Conservation (phyloP, 2,888 invertebrate species). For the Nephrotoma flavescens region DNA sequence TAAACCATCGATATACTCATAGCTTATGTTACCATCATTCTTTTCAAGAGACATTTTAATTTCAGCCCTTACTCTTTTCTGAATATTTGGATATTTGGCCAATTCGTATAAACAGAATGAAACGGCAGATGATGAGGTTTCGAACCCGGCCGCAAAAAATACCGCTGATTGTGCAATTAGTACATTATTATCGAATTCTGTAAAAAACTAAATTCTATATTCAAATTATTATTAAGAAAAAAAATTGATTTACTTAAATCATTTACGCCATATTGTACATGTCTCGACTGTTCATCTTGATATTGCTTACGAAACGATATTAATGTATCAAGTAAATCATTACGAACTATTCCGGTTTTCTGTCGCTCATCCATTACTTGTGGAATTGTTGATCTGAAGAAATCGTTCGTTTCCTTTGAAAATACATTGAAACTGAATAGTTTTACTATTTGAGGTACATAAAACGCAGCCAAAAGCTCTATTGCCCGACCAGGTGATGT, state of each 20-base stretch:
- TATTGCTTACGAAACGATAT: neutral
- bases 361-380: conserved; percentile 31
- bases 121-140: conserved; percentile 25
- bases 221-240: neutral
- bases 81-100: conserved; percentile 23
- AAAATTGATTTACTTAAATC: neutral
- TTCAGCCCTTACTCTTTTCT: conserved; percentile 30
- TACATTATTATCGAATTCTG: conserved; percentile 19
- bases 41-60: conserved; percentile 25
- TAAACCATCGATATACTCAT: conserved; percentile 29
- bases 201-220: too few relatives aligned
- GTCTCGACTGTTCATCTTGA: neutral
- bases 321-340: conserved; percentile 34
- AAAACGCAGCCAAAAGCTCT: conserved; percentile 22
- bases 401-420: conserved; percentile 19
- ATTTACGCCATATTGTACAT: neutral
- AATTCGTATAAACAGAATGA: conserved; percentile 21
- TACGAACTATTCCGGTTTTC: conserved; percentile 24
- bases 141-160: conserved; percentile 28
- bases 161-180: conserved; percentile 27
- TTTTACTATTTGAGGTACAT: conserved; percentile 22
- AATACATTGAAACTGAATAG: conserved; percentile 22
- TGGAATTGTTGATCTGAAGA: conserved; percentile 27
- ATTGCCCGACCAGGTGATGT: conserved; percentile 17
- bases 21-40: conserved; percentile 27